Base-by-base conservation (phyloP, 2,113 vertebrate genomes). In the Cyprinodon tularosa region DNA sequence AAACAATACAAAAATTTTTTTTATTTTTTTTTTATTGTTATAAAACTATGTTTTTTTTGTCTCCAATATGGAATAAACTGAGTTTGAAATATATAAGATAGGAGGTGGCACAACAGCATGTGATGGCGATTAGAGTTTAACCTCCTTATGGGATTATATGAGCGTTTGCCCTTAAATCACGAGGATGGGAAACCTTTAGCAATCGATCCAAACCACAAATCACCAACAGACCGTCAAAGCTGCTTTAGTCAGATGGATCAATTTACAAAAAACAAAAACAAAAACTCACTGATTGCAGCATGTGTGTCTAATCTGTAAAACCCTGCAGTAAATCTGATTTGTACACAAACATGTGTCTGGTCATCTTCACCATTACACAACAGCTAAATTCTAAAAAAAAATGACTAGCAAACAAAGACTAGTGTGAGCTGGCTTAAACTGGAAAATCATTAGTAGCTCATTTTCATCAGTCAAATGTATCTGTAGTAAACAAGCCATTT, bases 331-430 rank as follows among this genome's bases (percentile, higher is more conserved):
- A 87, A 89, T 87, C 53, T 62, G 66, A 81, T 84, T 71, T 78
- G 66, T 39, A 42, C 64, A 75, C 48, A 83, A 79, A 74, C 45
- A 74, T 63, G 39, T 71, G 73, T 73, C 42, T 20, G 66, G 68
- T 69, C 77, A 74, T 73, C 71, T 81, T 80, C 3, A 64, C 40
- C n/a, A 76, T 83, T 82, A 45, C 66, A 61, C 71, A 87, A 90
- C 53, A 67, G 39, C 74, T 48, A 7, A 69, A 71, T 86, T 82
- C 83, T 63, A 20, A 80, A 88, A 80, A 14, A 66, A 53, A 65
- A 48, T 60, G 37, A 81, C 38, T 37, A 64, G 57, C 50, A 47
- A 65, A 79, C 40, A 61, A 22, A 20, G 57, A 74, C 68, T 36
- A 17, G 57, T 40, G 76, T 4, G 63, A 29, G 40, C 69, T 53